Evolutionary conservation across 2,113 vertebrate genomes (phyloP).

Genomic region (Nothobranchius furzeri): DNA sequence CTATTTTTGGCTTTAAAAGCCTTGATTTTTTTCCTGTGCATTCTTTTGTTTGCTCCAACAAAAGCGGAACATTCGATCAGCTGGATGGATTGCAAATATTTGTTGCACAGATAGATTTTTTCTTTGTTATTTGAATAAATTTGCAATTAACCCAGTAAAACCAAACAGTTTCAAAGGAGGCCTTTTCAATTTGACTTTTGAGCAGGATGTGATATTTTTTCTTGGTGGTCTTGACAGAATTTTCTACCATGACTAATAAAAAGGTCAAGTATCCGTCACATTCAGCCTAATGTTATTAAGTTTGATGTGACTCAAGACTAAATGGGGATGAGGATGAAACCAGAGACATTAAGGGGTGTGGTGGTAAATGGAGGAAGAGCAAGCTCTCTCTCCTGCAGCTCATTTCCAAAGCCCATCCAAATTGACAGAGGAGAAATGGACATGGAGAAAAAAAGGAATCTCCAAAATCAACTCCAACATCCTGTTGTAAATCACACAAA

Average conservation of each 20-base stretch:
- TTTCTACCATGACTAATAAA: not conserved
- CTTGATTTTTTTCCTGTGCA: constrained; percentile 2
- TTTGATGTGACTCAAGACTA: constrained; percentile 22
- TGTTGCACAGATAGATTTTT: constrained; percentile 32
- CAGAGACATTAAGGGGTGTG: constrained; percentile 3
- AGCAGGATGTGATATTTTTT: not conserved
- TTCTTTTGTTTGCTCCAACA: constrained; percentile 29
- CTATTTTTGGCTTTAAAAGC: constrained; percentile 1
- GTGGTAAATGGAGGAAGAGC: not conserved
- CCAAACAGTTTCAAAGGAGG: not conserved
- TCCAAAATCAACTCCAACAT: constrained; percentile 1
- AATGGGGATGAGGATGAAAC: not conserved
- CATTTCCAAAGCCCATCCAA: constrained; percentile 26
- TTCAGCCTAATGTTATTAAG: not conserved
- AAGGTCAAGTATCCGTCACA: not conserved
- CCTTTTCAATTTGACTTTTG: constrained; percentile 11
- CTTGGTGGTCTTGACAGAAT: constrained; percentile 11
- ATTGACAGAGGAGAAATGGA: constrained; percentile 40
- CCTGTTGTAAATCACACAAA: constrained; percentile 26
- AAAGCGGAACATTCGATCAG: constrained; percentile 28
- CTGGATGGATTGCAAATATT: constrained; percentile 53
- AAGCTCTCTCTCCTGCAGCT: not conserved
- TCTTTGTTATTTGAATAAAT: constrained; percentile 21
- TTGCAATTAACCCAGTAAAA: not conserved
- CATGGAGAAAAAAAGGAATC: constrained; percentile 7